Evolutionary conservation across 1,140 invertebrate genomes (phyloP).

Genomic region (Ylistrum balloti): DNA sequence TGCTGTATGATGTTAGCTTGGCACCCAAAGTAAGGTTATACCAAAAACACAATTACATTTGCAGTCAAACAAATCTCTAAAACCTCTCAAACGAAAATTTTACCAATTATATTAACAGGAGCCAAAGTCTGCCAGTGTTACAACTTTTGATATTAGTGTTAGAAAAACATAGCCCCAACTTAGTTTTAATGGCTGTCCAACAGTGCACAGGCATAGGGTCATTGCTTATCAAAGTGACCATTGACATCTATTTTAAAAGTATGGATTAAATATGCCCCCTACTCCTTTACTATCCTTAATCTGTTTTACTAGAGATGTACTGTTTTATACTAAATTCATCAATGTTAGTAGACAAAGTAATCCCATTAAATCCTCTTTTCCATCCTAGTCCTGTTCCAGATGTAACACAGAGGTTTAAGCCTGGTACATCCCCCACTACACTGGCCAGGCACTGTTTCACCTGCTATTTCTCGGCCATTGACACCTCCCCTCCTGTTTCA

Average conservation of each 20-base stretch:
- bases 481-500: conserved; percentile 6
- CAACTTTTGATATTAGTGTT: not conserved
- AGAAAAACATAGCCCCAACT: not conserved
- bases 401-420: not conserved
- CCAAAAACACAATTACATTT: not conserved
- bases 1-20: not conserved
- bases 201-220: not conserved
- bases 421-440: not conserved
- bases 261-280: not conserved
- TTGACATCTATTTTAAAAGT: conserved; percentile 20
- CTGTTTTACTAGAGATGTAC: not conserved
- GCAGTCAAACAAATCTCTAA: not conserved
- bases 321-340: not conserved
- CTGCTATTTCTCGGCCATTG: not conserved
- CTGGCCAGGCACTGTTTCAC: not conserved
- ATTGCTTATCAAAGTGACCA: conserved; percentile 25
- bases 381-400: not conserved
- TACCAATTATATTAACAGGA: not conserved
- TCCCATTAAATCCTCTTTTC: not conserved
- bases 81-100: conserved; percentile 18
- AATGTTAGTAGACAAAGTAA: not conserved
- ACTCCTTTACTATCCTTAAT: not conserved
- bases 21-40: not conserved
- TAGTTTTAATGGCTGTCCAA: not conserved
- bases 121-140: not conserved